Evolutionary conservation across 2,113 vertebrate genomes (phyloP).

Genomic region (Syngnathus floridae): DNA sequence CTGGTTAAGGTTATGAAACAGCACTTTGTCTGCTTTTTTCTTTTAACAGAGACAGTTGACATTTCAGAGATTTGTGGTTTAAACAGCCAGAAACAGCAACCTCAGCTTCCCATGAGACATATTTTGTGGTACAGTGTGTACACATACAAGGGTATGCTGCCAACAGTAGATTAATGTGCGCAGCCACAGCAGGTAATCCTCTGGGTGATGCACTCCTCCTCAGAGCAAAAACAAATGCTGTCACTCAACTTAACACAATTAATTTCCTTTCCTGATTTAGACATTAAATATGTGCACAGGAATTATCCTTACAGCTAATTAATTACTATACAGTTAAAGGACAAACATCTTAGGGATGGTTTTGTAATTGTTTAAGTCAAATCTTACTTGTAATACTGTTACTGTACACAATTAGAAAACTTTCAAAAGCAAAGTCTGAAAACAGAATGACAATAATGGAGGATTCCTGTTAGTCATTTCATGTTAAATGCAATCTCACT

Average conservation of each 20-base stretch:
- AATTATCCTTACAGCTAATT: not conserved
- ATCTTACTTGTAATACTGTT: not conserved
- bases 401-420: not conserved
- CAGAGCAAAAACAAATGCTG: not conserved
- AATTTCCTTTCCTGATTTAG: not conserved
- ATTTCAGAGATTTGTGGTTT: slow-evolving; percentile 8
- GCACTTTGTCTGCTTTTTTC: not conserved
- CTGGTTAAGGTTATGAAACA: not conserved
- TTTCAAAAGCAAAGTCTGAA: not conserved
- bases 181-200: slow-evolving; percentile 5
- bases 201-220: slow-evolving; percentile 2
- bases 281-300: not conserved
- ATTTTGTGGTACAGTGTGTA: slow-evolving; percentile 13
- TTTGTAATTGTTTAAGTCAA: not conserved
- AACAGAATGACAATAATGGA: not conserved
- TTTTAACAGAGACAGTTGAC: slow-evolving; percentile 17
- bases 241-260: not conserved
- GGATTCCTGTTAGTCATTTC: not conserved
- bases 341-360: not conserved
- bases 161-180: slow-evolving; percentile 14
- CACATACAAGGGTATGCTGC: not conserved
- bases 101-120: slow-evolving; percentile 11
- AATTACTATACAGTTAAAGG: not conserved
- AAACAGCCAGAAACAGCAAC: slow-evolving; percentile 13
- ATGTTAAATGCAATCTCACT: not conserved